Evolutionary conservation across 2,113 vertebrate genomes (phyloP).

Genomic region (Chunga burmeisteri): DNA sequence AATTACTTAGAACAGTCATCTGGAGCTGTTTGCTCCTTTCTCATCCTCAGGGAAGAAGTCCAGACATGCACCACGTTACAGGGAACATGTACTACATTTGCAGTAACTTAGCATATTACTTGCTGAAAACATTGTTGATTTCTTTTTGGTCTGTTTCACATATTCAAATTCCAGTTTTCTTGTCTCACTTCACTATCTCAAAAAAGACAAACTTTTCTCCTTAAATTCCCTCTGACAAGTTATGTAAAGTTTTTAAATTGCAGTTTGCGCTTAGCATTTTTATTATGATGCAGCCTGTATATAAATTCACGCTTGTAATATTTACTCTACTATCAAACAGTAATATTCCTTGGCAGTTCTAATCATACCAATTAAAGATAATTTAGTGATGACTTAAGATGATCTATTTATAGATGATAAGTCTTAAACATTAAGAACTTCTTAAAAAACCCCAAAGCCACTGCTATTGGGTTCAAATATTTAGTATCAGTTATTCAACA

Average conservation of each 20-base stretch:
- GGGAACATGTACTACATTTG: not conserved
- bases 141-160: not conserved
- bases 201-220: not conserved
- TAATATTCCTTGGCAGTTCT: not conserved
- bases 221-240: not conserved
- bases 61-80: not conserved
- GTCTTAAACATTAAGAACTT: not conserved
- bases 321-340: not conserved
- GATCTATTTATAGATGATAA: slow-evolving; percentile 11
- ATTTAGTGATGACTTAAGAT: not conserved
- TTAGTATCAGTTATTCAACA: not conserved
- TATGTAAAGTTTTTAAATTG: not conserved
- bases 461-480: not conserved
- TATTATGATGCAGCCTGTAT: not conserved
- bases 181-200: not conserved
- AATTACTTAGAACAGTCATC: not conserved
- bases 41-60: not conserved
- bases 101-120: not conserved
- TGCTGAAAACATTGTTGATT: not conserved
- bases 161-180: not conserved
- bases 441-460: not conserved
- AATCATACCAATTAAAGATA: not conserved
- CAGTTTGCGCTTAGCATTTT: not conserved
- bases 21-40: not conserved
- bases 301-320: not conserved